Conservation (phyloP, 2,888 invertebrate species). For the Scaptomyza cyrtandrae region DNA sequence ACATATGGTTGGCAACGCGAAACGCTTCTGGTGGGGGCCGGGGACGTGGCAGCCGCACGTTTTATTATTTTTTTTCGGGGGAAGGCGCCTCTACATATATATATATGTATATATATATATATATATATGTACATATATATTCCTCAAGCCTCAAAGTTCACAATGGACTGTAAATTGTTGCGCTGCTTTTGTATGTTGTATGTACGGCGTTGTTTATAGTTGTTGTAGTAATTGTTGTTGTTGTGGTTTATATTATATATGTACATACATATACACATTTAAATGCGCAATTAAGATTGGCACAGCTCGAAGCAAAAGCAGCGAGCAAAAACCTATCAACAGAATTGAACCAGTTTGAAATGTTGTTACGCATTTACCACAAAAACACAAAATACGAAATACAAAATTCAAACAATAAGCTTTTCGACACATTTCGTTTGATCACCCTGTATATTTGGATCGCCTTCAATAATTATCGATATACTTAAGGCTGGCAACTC, state of each 20-base stretch:
- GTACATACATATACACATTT: slow-evolving; percentile 65
- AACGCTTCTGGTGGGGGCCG: neutral
- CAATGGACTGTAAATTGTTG: slow-evolving; percentile 59
- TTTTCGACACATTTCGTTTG: slow-evolving; percentile 7
- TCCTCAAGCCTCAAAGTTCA: slow-evolving; percentile 68
- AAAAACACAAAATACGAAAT: neutral
- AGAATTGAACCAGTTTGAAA: slow-evolving; percentile 76
- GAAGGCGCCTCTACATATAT: slow-evolving; percentile 52
- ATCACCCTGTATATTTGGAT: slow-evolving; percentile 27
- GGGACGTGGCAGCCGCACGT: slow-evolving; percentile 17
- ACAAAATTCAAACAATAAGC: slow-evolving; percentile 7
- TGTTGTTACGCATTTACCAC: slow-evolving; percentile 70
- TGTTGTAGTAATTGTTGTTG: slow-evolving; percentile 15
- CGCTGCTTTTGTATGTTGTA: slow-evolving; percentile 24
- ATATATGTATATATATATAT: slow-evolving; percentile 2
- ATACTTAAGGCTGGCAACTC: slow-evolving; percentile 21
- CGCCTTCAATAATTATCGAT: slow-evolving; percentile 1
- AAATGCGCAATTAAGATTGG: slow-evolving; percentile 80
- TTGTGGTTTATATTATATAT: slow-evolving; percentile 51
- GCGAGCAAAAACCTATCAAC: slow-evolving; percentile 50
- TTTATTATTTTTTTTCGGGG: slow-evolving; percentile 18
- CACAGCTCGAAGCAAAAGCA: slow-evolving; percentile 55
- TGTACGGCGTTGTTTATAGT: slow-evolving; percentile 45
- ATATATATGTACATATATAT: neutral
- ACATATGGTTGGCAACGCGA: slow-evolving; percentile 51